These are phyloP conservation scores for Periphyllus acericola DNA, from an alignment of 2,888 invertebrate genomes.

Conservation along the genomic window DNA sequence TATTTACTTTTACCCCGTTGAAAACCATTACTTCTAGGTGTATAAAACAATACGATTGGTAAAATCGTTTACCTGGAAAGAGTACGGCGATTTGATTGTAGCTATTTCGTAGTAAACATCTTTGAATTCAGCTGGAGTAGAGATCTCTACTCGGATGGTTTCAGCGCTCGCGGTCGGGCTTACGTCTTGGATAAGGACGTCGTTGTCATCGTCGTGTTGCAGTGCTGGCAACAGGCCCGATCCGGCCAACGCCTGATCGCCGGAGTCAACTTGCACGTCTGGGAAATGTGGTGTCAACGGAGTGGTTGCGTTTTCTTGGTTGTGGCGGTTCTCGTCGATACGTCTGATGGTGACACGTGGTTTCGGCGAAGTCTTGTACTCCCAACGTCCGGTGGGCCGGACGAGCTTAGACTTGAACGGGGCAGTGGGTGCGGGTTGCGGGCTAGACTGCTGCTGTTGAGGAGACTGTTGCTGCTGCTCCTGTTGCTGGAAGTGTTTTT, in stretches of 20 bases:
- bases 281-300: constrained; percentile 67
- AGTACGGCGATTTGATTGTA: constrained; percentile 88
- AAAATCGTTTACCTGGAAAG: constrained; percentile 78
- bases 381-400: constrained; percentile 87
- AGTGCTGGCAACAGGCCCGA: constrained; percentile 69
- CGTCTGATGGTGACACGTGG: constrained; percentile 85
- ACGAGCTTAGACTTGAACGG: constrained; percentile 85
- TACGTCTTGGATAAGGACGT: constrained; percentile 64
- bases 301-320: constrained; percentile 65
- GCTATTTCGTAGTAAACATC: constrained; percentile 90
- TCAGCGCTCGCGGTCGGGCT: constrained; percentile 74
- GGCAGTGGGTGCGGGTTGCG: constrained; percentile 66
- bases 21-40: too few relatives aligned
- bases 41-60: background rate
- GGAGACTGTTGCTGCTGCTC: constrained; percentile 59
- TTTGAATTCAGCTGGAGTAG: constrained; percentile 85
- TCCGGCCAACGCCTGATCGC: constrained; percentile 80
- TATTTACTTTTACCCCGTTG: too few relatives aligned
- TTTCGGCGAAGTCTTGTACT: constrained; percentile 89
- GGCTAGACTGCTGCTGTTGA: constrained; percentile 63
- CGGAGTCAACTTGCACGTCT: constrained; percentile 67
- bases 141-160: constrained; percentile 88
- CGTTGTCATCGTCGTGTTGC: constrained; percentile 66
- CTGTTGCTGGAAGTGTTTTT: constrained; percentile 53
- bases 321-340: constrained; percentile 70